Evolutionary conservation across 2,888 invertebrate species (phyloP), one percentile per base, ranked within the genome.

Genomic region (Drosophila monieri): DNA sequence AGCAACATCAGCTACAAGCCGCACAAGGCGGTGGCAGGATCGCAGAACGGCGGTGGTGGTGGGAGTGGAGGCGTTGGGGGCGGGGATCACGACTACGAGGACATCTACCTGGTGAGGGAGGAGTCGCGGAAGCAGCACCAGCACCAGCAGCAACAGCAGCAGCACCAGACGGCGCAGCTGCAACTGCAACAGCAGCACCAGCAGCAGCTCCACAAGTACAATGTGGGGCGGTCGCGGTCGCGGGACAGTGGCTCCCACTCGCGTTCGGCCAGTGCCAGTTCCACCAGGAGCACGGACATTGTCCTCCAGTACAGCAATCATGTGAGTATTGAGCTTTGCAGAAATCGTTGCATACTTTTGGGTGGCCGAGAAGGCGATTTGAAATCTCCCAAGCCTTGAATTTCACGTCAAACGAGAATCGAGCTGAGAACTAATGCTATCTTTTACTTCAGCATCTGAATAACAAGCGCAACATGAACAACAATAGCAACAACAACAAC

Each of bases 41-140:
- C 61, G 10, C 85, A 70, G 64, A 74, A 78, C 12, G 71, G 71
- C 3, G 93, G 93, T 9, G 39, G 1, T 1, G 69, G 70, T 2
- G 93, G 93, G 0, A 6, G 2, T 6, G 37, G 15, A 5, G 39
- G 39, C 3, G 39, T 8, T 27, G 27, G 15, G 1, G 39, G 39
- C 69, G 93, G 93, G 69, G 94, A 94, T 75, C 95, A 96, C 84
- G 96, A 96, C 88, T 96, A 96, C 90, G 96, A 96, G 90, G 96
- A 96, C 85, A 96, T 96, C 68, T 96, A 96, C 89, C 90, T 95
- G 90, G 94, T 95, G 53, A 93, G 94, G 55, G 95, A 95, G 49
- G 94, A 94, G 73, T 91, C 92, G 9, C 90, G 89, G 15, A 90
- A 90, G 72, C 84, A 89, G 41, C 83, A 81, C 30, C 79, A 79